These are phyloP conservation scores for Araneus ventricosus DNA, from an alignment of 1,140 invertebrate genomes.

Conservation along the genomic window DNA sequence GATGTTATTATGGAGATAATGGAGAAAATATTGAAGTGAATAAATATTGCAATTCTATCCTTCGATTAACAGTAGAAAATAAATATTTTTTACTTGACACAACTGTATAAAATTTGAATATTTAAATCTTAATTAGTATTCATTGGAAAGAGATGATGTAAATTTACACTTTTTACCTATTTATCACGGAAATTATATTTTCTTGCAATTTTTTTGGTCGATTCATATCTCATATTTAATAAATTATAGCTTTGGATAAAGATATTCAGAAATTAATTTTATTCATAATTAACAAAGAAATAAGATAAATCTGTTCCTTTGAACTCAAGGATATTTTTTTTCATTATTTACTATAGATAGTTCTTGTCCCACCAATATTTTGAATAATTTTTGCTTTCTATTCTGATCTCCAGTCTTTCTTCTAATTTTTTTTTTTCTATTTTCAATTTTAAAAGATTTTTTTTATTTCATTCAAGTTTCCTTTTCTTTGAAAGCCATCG, in stretches of 20 bases:
- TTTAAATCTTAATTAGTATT: too few relatives aligned
- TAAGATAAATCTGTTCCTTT: slow-evolving; percentile 21
- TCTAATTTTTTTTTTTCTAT: neutral
- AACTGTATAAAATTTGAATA: too few relatives aligned
- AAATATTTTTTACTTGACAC: too few relatives aligned
- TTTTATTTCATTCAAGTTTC: slow-evolving; percentile 36
- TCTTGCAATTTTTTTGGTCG: too few relatives aligned
- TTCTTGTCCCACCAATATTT: neutral
- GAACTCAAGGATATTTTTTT: neutral
- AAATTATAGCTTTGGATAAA: neutral
- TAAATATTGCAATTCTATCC: too few relatives aligned
- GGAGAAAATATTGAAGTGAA: too few relatives aligned
- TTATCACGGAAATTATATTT: too few relatives aligned
- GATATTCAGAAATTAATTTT: neutral
- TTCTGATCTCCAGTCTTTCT: neutral
- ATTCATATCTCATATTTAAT: neutral
- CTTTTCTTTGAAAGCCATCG: slow-evolving; percentile 47
- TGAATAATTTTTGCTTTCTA: slow-evolving; percentile 52
- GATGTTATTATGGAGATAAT: too few relatives aligned
- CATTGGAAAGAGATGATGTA: too few relatives aligned
- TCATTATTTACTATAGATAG: neutral
- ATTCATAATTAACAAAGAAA: neutral
- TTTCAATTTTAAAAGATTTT: slow-evolving; percentile 39
- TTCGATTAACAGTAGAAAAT: too few relatives aligned
- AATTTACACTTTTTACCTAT: too few relatives aligned